Evolutionary conservation across 2,113 vertebrate genomes (phyloP).

Genomic region (Halichoeres trimaculatus): DNA sequence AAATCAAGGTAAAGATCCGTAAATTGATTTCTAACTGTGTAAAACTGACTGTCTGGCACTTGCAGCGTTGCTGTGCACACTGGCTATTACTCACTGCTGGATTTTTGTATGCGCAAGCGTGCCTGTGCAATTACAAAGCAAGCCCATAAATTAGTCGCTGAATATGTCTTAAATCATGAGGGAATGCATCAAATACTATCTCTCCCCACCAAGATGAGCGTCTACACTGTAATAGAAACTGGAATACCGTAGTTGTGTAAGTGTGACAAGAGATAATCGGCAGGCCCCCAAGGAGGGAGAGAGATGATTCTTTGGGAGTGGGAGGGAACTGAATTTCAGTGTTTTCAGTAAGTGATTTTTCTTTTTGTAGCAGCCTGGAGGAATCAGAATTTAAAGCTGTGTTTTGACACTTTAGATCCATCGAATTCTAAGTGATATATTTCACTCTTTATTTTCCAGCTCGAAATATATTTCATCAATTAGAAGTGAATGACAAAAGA

Average conservation of each 20-base stretch:
- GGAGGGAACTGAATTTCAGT: slow-evolving; percentile 36
- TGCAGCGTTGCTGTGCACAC: slow-evolving; percentile 35
- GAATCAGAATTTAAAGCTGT: slow-evolving; percentile 22
- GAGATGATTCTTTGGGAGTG: slow-evolving; percentile 28
- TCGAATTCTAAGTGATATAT: slow-evolving; percentile 19
- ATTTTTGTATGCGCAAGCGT: slow-evolving; percentile 54
- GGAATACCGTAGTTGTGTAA: slow-evolving; percentile 43
- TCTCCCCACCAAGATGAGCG: slow-evolving; percentile 29
- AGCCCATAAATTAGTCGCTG: slow-evolving; percentile 68
- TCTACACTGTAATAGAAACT: slow-evolving; percentile 41
- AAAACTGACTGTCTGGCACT: slow-evolving; percentile 62
- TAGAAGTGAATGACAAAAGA: slow-evolving; percentile 1
- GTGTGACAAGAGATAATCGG: slow-evolving; percentile 59
- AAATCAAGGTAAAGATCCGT: slow-evolving; percentile 49
- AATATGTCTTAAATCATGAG: slow-evolving; percentile 70
- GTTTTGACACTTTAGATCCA: slow-evolving; percentile 19
- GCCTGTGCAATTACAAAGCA: slow-evolving; percentile 70
- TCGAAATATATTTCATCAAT: neutral
- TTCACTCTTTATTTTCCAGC: slow-evolving; percentile 6
- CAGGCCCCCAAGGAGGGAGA: slow-evolving; percentile 41
- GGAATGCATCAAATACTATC: slow-evolving; percentile 66
- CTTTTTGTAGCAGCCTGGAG: slow-evolving; percentile 3
- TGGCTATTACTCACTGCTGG: slow-evolving; percentile 53
- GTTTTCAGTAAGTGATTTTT: slow-evolving; percentile 46
- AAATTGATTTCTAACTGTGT: slow-evolving; percentile 69